Base-by-base conservation (phyloP, 2,888 invertebrate species). In the Dusona sp. region DNA sequence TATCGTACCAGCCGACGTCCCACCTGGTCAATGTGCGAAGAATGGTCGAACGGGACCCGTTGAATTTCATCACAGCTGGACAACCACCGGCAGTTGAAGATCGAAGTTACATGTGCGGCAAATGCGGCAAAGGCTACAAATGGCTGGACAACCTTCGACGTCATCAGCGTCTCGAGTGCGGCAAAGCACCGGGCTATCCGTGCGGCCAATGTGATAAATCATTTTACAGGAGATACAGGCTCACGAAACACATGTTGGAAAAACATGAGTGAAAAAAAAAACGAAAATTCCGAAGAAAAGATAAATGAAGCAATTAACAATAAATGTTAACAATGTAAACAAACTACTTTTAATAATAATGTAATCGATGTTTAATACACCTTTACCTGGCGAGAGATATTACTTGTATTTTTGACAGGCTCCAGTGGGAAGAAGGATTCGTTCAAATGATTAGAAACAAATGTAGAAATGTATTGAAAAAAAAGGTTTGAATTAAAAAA, bases 171-270 rank as follows among this genome's bases (percentile, higher is more conserved):
- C 89, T 93, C 57, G 95, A 95, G 85, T 95, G 95, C 86, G 94
- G 94, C 11, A 92, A 93, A 82, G 88, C 90, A 48, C 94, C 94
- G 0, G 92, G 91, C 25, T 94, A 91, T 85, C 85, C 85, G 0
- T 95, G 95, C 85, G 86, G 86, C 7, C 84, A 90, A 11, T 95
- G 95, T 83, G 89, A 86, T 25, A 94, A 93, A 85, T 90, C 89
- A 65, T 95, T 95, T 89, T 95, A 95, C 85, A 93, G 95, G 74
- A 95, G 95, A 88, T 95, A 95, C 89, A 95, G 95, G 88, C 90
- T 95, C 38, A 95, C 92, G 8, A 94, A 95, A 45, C 95, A 95
- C 87, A 89, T 92, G 45, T 93, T 92, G 42, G 91, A 91, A 13
- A 93, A 93, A 82, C 95, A 95, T 36, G 78, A 57, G 38, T 72